These are phyloP conservation scores for Diplogasteroides magnus DNA, from an alignment of 1,140 invertebrate genomes.

Conservation along the genomic window DNA sequence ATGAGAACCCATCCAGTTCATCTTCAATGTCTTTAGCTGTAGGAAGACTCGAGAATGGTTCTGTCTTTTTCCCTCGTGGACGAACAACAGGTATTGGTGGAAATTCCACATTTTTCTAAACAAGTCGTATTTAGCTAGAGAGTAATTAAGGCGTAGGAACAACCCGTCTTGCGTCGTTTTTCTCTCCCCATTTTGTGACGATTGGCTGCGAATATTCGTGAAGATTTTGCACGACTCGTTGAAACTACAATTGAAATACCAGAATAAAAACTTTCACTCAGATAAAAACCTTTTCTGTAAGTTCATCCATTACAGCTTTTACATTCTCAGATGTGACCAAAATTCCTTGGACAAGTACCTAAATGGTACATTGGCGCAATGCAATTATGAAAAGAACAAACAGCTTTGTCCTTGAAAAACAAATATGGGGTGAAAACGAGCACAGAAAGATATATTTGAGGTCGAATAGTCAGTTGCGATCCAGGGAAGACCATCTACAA, in stretches of 20 bases:
- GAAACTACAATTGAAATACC: slow-evolving; percentile 9
- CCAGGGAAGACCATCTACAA: background rate
- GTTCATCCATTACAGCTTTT: slow-evolving; percentile 62
- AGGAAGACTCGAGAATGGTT: too few relatives aligned
- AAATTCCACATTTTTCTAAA: too few relatives aligned
- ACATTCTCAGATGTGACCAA: slow-evolving; percentile 66
- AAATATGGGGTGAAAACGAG: background rate
- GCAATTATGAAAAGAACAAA: slow-evolving; percentile 4
- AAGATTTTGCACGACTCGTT: slow-evolving; percentile 19
- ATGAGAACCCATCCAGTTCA: too few relatives aligned
- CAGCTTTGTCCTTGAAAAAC: background rate
- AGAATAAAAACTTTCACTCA: slow-evolving; percentile 30
- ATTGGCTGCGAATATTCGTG: slow-evolving; percentile 28
- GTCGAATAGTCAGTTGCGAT: background rate
- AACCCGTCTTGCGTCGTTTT: background rate
- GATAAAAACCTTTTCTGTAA: slow-evolving; percentile 57
- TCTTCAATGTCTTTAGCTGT: too few relatives aligned
- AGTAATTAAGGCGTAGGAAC: too few relatives aligned
- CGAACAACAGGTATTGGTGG: too few relatives aligned
- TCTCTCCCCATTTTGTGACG: slow-evolving; percentile 14
- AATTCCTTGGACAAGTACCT: slow-evolving; percentile 72
- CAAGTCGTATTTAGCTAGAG: too few relatives aligned
- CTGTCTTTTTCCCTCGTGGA: too few relatives aligned
- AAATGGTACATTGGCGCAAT: slow-evolving; percentile 20
- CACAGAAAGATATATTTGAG: background rate